These are phyloP conservation scores for Dasyurus viverrinus DNA, from an alignment of 2,113 vertebrate species.

Conservation along the genomic window DNA sequence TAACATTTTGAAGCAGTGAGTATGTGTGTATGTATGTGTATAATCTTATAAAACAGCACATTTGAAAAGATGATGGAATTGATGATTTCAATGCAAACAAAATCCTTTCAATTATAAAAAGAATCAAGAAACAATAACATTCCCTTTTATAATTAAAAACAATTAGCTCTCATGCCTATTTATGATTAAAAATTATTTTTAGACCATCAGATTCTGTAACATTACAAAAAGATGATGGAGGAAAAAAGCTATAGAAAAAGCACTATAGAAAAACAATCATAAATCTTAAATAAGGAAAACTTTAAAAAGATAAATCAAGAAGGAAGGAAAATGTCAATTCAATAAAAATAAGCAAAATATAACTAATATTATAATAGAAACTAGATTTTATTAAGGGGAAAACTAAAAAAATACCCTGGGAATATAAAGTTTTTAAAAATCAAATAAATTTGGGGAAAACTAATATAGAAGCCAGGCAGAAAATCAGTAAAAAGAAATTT, in stretches of 20 bases:
- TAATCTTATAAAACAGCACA: not conserved
- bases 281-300: not conserved
- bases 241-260: not conserved
- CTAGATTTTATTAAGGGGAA: not conserved
- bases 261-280: slow-evolving; percentile 23
- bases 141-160: not conserved
- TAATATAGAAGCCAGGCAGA: not conserved
- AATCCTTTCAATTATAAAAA: not conserved
- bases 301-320: not conserved
- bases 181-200: not conserved
- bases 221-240: not conserved
- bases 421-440: not conserved
- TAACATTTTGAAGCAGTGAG: not conserved
- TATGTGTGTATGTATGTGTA: not conserved
- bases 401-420: not conserved
- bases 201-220: not conserved
- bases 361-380: not conserved
- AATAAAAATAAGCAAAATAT: not conserved
- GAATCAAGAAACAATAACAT: not conserved
- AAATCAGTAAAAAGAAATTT: not conserved
- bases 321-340: not conserved
- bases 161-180: not conserved
- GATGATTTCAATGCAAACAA: not conserved
- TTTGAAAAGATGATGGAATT: no score
- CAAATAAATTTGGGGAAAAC: not conserved